Evolutionary conservation across 2,888 invertebrate genomes (phyloP).

Genomic region (Agrochola lota): DNA sequence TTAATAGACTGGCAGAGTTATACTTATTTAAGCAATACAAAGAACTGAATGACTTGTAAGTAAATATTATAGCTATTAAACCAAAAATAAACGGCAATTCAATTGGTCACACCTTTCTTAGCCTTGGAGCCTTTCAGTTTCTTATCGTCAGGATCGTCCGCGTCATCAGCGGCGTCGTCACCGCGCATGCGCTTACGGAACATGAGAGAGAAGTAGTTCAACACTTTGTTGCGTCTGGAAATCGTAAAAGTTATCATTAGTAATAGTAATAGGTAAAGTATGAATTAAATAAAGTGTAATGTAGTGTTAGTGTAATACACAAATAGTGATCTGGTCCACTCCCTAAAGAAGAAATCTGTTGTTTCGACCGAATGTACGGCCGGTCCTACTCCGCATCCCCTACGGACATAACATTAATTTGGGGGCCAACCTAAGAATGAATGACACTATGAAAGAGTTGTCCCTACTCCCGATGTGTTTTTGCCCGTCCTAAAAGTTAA

Average conservation of each 20-base stretch:
- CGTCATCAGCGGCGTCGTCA: slow-evolving; percentile 92
- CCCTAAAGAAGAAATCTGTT: no score
- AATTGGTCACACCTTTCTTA: slow-evolving; percentile 86
- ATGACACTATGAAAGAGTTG: no score
- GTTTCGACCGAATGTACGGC: no score
- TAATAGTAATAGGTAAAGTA: neutral
- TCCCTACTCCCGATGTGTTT: no score
- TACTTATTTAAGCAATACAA: neutral
- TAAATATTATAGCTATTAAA: neutral
- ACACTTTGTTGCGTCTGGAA: slow-evolving; percentile 96
- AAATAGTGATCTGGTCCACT: neutral
- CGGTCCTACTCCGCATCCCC: no score
- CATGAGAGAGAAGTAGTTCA: slow-evolving; percentile 99
- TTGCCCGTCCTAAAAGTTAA: no score
- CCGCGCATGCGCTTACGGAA: slow-evolving; percentile 96
- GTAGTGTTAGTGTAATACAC: no score
- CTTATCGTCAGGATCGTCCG: slow-evolving; percentile 92
- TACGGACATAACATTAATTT: no score
- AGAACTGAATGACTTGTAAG: neutral
- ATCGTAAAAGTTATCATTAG: neutral
- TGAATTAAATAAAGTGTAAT: neutral
- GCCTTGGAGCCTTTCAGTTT: slow-evolving; percentile 89
- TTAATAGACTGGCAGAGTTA: neutral
- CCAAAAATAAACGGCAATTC: neutral
- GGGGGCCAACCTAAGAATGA: no score